phyloP scores from a whole-genome alignment of 2,113 vertebrate genomes.

The Poeciliopsis occidentalis region DNA sequence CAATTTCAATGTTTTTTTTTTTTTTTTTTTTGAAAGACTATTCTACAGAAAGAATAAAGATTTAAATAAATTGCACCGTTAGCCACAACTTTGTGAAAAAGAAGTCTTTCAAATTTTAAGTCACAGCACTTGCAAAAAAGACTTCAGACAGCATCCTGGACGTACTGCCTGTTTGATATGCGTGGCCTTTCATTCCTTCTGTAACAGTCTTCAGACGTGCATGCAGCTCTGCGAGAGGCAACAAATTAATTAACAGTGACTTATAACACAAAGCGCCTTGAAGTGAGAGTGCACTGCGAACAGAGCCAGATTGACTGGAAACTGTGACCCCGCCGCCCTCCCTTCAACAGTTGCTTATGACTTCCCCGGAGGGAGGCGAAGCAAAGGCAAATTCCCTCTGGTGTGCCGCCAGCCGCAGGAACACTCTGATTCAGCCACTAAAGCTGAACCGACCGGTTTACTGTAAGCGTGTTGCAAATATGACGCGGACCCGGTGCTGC shows the following conservation, averaged over 20 bases:
- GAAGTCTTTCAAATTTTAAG: too few species aligned
- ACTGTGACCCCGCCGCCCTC: slow-evolving; percentile 70
- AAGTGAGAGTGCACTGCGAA: slow-evolving; percentile 63
- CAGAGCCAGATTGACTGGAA: slow-evolving; percentile 75
- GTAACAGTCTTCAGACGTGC: slow-evolving; percentile 51
- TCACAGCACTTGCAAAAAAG: too few species aligned
- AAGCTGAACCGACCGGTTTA: slow-evolving; percentile 2
- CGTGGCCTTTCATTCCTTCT: slow-evolving; percentile 25
- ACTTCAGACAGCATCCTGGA: too few species aligned
- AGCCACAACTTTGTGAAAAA: too few species aligned
- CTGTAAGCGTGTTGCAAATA: neutral
- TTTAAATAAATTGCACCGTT: too few species aligned
- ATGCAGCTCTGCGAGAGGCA: slow-evolving; percentile 69
- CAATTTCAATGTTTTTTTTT: too few species aligned
- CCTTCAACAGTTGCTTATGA: slow-evolving; percentile 70
- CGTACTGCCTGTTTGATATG: neutral
- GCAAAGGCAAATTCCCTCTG: slow-evolving; percentile 66
- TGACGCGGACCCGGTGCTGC: neutral
- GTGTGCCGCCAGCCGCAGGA: slow-evolving; percentile 44
- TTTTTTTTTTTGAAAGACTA: too few species aligned
- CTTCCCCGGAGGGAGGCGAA: slow-evolving; percentile 33
- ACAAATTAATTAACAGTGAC: slow-evolving; percentile 84
- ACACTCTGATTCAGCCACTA: slow-evolving; percentile 1
- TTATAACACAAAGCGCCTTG: slow-evolving; percentile 80
- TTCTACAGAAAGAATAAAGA: too few species aligned